A percentile compares a stretch with the other conserved stretches of the same genome.
Conservation (phyloP, 2,888 invertebrate species). For the Ptychoptera contaminata region DNA sequence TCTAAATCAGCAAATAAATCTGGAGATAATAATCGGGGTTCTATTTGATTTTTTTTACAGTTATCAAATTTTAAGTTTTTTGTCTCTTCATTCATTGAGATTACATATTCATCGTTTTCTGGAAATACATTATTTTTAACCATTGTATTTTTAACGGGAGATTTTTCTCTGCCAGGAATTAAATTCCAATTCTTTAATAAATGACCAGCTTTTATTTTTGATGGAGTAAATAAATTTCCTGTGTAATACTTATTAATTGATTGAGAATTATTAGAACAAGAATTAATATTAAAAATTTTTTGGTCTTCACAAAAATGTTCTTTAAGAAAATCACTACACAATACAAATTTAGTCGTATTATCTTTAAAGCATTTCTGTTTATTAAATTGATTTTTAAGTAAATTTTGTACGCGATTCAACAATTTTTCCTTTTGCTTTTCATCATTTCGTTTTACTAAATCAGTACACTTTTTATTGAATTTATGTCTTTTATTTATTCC, state of each 20-base stretch:
- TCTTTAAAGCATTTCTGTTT: conserved; percentile 8
- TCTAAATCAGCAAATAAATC: conserved; percentile 28
- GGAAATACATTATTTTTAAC: background rate
- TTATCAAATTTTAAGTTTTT: background rate
- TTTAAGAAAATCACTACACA: conserved; percentile 5
- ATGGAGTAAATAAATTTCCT: conserved; percentile 31
- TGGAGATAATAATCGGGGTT: conserved; percentile 16
- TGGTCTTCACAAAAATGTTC: background rate
- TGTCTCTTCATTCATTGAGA: background rate
- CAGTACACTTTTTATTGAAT: conserved; percentile 28
- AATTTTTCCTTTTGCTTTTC: conserved; percentile 19
- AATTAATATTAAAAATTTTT: conserved; percentile 5
- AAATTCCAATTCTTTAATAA: conserved; percentile 43
- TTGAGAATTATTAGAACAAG: conserved; percentile 11
- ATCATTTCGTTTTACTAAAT: conserved; percentile 22
- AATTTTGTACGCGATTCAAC: conserved; percentile 15
- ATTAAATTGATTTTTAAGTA: conserved; percentile 12
- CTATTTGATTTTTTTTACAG: background rate
- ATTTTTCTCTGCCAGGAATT: conserved; percentile 45
- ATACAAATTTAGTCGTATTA: conserved; percentile 5
- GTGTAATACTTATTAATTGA: conserved; percentile 33
- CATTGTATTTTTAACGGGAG: conserved; percentile 26
- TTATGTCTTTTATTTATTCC: conserved; percentile 12
- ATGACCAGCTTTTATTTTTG: conserved; percentile 28
- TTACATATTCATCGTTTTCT: background rate